Evolutionary conservation across 2,797 vertebrate species (phyloP).

Genomic region (Gallinago solitaria): DNA sequence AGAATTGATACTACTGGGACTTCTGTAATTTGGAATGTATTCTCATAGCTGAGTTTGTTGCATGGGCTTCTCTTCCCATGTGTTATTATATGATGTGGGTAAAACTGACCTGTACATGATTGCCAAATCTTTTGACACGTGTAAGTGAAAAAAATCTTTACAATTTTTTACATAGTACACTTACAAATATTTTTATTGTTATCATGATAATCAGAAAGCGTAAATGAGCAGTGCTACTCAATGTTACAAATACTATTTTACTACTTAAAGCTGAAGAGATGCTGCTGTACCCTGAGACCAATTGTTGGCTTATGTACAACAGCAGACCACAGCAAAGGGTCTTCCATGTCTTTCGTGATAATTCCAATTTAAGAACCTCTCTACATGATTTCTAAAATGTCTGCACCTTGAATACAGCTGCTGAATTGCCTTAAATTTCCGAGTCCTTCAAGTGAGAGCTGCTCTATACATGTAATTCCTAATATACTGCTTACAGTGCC

Average conservation of each 20-base stretch:
- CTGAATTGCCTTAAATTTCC: not conserved
- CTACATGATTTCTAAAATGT: not conserved
- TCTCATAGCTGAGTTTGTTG: not conserved
- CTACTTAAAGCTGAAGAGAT: not conserved
- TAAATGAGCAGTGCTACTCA: not conserved
- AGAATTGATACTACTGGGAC: not conserved
- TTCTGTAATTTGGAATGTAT: not conserved
- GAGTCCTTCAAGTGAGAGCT: not conserved
- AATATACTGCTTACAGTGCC: not conserved
- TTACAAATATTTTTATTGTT: not conserved
- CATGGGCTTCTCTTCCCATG: fast-evolving
- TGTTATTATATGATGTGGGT: not conserved
- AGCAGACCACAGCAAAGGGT: not conserved
- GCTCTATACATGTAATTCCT: not conserved
- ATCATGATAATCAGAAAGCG: not conserved
- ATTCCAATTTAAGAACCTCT: not conserved
- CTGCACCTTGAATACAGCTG: not conserved
- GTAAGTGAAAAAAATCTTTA: not conserved
- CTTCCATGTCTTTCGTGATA: not conserved
- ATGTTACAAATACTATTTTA: not conserved
- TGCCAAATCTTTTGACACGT: not conserved
- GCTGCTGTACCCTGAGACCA: not conserved
- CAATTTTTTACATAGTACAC: not conserved
- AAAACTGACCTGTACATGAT: not conserved
- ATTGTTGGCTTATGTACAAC: not conserved